Evolutionary conservation across 92 coral and sea anemone species (phyloP), one percentile per base, ranked within the genome.

Genomic region (Palythoa heliodiscus): DNA sequence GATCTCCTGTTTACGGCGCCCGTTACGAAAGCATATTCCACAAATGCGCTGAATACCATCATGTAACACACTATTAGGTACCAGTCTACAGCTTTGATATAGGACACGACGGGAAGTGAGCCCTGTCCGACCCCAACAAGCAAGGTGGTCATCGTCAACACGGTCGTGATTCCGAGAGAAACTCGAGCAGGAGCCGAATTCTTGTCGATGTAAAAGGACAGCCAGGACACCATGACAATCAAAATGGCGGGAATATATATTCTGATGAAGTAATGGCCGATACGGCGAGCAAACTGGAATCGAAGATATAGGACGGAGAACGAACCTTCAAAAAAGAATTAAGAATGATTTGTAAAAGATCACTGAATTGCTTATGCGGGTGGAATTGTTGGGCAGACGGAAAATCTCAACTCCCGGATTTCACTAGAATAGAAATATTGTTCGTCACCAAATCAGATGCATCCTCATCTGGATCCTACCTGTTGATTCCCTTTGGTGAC

Each of bases 161-260:
- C 95, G 22, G 98, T 95, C 78, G 98, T 93, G 82, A 95, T 95
- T 54, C 98, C 98, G 90, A 95, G 95, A 1, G 96, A 89, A 22
- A 95, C 95, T 64, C 98, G 94, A 89, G 98, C 98, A 52, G 98
- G 98, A 6, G 96, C 95, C 90, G 95, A 93, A 73, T 88, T 92
- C 64, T 92, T 92, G 82, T 95, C 98, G 87, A 95, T 86, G 90
- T 87, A 95, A 80, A 95, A 93, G 0, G 98, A 95, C 5, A 95
- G 75, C 98, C 98, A 95, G 73, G 98, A 95, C 20, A 95, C 72
- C 71, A 91, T 73, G 43, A 93, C 96, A 47, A 95, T 90, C n/a
- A 95, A 82, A 17, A 90, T 87, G 1, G 98, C 93, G 9, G 98
- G 98, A 17, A 95, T 89, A 90, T 95, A 95, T 63, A 93, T 90